These are phyloP conservation scores for Drosophila affinis DNA, from an alignment of 2,888 invertebrate genomes.

Conservation along the genomic window DNA sequence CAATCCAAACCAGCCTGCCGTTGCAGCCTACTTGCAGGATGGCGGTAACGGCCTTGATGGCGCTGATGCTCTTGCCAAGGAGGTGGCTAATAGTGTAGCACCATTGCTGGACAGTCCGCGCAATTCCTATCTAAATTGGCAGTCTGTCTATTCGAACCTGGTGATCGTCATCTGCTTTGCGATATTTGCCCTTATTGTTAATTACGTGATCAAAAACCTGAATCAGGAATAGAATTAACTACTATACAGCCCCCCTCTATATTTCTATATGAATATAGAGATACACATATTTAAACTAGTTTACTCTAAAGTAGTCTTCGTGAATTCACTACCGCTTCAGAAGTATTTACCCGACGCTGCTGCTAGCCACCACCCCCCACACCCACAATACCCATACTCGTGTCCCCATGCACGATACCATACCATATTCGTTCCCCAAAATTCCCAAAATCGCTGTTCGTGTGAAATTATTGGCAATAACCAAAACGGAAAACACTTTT, in stretches of 20 bases:
- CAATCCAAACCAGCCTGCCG: conserved; percentile 30
- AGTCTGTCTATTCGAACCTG: conserved; percentile 93
- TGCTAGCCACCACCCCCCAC: conserved; percentile 8
- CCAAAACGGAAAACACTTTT: conserved; percentile 26
- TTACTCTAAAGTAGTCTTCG: conserved; percentile 53
- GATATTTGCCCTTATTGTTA: conserved; percentile 95
- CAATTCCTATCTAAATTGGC: conserved; percentile 87
- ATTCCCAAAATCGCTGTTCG: conserved; percentile 29
- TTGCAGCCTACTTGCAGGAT: conserved; percentile 27
- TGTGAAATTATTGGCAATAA: conserved; percentile 61
- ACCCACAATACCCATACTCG: not conserved
- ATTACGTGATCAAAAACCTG: conserved; percentile 93
- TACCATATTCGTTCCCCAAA: conserved; percentile 19
- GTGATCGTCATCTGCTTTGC: conserved; percentile 95
- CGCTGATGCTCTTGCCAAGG: conserved; percentile 34
- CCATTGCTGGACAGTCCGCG: conserved; percentile 81
- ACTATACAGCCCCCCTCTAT: conserved; percentile 63
- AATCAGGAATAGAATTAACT: conserved; percentile 84
- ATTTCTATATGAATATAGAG: conserved; percentile 50
- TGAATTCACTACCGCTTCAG: conserved; percentile 37
- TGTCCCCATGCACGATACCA: conserved; percentile 1
- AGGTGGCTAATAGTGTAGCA: conserved; percentile 44
- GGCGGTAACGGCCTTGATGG: conserved; percentile 46
- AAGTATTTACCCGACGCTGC: conserved; percentile 39
- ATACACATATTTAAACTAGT: conserved; percentile 60